A percentile compares a stretch with the other conserved stretches of the same genome.
phyloP scores from a whole-genome alignment of 2,113 vertebrate genomes.

The Empidonax traillii region DNA sequence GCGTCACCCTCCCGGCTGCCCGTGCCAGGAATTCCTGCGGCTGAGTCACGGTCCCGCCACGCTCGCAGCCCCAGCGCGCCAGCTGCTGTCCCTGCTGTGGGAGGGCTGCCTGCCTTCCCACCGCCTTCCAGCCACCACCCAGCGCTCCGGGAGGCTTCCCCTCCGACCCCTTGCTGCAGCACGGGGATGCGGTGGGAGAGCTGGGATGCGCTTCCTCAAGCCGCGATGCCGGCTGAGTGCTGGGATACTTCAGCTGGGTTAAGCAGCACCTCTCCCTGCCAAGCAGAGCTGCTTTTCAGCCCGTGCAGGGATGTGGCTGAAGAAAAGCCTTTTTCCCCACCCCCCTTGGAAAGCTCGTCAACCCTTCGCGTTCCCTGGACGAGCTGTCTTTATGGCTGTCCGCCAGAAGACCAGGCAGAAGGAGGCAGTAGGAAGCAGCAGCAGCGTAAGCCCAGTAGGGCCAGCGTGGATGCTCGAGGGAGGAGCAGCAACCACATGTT shows the following conservation, averaged over 20 bases:
- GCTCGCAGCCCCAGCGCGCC: neutral
- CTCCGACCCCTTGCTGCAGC: neutral
- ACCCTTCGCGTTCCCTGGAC: accelerated
- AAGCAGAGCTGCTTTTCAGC: neutral
- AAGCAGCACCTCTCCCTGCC: neutral
- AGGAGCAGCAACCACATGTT: neutral
- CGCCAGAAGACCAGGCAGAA: neutral
- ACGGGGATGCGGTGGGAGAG: accelerated
- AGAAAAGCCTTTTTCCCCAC: neutral
- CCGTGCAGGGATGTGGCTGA: neutral
- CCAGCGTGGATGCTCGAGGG: neutral
- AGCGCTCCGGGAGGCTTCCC: neutral
- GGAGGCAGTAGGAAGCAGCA: neutral
- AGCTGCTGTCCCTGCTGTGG: neutral
- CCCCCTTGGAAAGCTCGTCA: neutral
- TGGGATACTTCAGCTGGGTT: accelerated
- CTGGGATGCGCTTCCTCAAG: neutral
- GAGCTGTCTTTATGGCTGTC: accelerated
- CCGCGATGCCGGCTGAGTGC: neutral
- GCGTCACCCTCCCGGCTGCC: neutral
- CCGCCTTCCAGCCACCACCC: neutral
- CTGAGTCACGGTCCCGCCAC: neutral
- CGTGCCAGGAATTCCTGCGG: neutral
- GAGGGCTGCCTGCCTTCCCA: neutral
- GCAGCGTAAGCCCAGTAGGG: accelerated